A percentile compares a stretch with the other conserved stretches of the same genome.
phyloP scores from a whole-genome alignment of 2,797 vertebrate species.

The Rhincodon typus region DNA sequence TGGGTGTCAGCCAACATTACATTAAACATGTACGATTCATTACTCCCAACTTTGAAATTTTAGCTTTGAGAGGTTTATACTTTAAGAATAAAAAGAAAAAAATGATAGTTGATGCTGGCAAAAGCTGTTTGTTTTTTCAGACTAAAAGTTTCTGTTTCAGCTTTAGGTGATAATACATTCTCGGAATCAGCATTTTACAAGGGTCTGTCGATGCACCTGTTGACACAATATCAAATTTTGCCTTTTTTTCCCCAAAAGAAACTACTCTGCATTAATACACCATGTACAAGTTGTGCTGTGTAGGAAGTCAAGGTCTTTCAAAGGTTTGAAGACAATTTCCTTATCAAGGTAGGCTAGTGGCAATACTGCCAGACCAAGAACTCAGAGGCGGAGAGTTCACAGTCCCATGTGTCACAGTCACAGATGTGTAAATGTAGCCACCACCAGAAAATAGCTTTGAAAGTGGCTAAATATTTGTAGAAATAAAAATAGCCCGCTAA shows the following conservation, averaged over 20 bases:
- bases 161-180: not conserved
- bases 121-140: not conserved
- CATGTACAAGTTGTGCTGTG: not conserved
- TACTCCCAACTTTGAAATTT: not conserved
- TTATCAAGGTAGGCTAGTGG: not conserved
- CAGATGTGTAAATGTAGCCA: no score
- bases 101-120: not conserved
- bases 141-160: not conserved
- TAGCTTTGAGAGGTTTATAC: not conserved
- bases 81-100: not conserved
- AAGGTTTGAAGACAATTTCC: not conserved
- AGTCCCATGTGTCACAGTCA: not conserved
- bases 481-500: not conserved
- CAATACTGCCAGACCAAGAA: not conserved
- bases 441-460: not conserved
- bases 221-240: not conserved
- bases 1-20: not conserved
- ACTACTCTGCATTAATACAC: not conserved
- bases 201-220: not conserved
- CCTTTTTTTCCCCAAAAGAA: not conserved
- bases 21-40: not conserved
- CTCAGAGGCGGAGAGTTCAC: not conserved
- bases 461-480: not conserved
- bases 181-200: not conserved
- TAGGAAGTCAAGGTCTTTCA: not conserved